Conservation (phyloP, 2,888 invertebrate species). For the Luffia ferchaultella region DNA sequence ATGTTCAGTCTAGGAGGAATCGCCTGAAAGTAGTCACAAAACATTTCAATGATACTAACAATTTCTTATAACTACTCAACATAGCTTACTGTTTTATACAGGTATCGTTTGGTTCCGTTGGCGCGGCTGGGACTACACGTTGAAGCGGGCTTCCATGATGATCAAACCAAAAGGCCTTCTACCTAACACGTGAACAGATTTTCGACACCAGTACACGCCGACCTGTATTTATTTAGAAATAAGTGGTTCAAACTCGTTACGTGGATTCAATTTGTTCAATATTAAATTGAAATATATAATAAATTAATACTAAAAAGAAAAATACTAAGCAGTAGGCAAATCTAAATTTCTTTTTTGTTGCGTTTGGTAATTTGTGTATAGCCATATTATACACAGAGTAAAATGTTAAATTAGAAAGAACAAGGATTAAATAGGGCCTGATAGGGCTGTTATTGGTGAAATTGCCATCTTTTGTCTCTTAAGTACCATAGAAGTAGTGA, state of each 20-base stretch:
- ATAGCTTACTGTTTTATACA: slow-evolving; percentile 28
- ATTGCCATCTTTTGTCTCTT: no score
- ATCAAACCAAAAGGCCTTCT: slow-evolving; percentile 81
- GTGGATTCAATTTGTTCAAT: neutral
- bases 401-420: no score
- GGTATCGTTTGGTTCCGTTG: slow-evolving; percentile 95
- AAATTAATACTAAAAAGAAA: slow-evolving; percentile 5
- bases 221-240: slow-evolving; percentile 1
- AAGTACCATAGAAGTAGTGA: no score
- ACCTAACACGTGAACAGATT: slow-evolving; percentile 47
- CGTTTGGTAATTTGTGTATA: no score
- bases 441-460: no score
- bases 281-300: slow-evolving; percentile 4
- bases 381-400: no score
- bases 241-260: neutral
- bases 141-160: slow-evolving; percentile 91
- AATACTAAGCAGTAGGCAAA: no score
- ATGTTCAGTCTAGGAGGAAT: no score
- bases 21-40: no score
- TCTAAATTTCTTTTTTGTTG: no score
- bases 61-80: neutral
- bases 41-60: no score
- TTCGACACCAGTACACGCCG: neutral
- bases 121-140: slow-evolving; percentile 94
- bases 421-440: no score